Conservation (phyloP, 1,140 invertebrate genomes). For the Paracyclopina nana region DNA sequence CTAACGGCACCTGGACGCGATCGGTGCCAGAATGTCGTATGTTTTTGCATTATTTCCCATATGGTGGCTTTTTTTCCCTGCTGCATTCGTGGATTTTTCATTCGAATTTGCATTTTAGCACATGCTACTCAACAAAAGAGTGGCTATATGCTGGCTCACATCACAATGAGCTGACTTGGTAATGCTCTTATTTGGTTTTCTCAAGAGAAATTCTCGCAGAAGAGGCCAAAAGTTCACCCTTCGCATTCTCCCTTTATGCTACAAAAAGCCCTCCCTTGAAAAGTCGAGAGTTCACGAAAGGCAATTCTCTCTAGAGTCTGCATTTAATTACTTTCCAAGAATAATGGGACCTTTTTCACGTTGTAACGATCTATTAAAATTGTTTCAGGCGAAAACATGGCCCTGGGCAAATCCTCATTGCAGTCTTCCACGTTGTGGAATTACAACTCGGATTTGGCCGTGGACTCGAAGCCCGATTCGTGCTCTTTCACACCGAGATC, state of each 20-base stretch:
- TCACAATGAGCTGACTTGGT: neutral
- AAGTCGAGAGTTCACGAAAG: no score
- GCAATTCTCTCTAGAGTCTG: no score
- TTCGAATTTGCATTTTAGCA: neutral
- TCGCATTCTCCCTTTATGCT: no score
- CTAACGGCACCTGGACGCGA: constrained; percentile 68
- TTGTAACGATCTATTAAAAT: no score
- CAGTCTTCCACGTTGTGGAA: constrained; percentile 23
- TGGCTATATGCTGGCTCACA: neutral
- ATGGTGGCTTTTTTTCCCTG: neutral
- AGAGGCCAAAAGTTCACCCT: no score
- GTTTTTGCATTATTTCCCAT: constrained; percentile 6
- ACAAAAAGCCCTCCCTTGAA: no score
- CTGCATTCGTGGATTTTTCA: neutral
- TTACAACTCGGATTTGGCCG: constrained; percentile 23
- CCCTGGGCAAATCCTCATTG: constrained; percentile 20
- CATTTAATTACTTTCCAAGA: no score
- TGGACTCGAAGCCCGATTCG: constrained; percentile 23
- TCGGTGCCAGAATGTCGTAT: constrained; percentile 44
- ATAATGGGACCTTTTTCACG: no score
- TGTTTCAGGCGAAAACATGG: constrained; percentile 21
- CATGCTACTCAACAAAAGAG: neutral
- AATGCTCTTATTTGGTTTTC: no score
- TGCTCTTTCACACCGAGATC: constrained; percentile 24
- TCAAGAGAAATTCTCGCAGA: no score